phyloP scores from a whole-genome alignment of 1,140 invertebrate species.

The Telenomus remus region DNA sequence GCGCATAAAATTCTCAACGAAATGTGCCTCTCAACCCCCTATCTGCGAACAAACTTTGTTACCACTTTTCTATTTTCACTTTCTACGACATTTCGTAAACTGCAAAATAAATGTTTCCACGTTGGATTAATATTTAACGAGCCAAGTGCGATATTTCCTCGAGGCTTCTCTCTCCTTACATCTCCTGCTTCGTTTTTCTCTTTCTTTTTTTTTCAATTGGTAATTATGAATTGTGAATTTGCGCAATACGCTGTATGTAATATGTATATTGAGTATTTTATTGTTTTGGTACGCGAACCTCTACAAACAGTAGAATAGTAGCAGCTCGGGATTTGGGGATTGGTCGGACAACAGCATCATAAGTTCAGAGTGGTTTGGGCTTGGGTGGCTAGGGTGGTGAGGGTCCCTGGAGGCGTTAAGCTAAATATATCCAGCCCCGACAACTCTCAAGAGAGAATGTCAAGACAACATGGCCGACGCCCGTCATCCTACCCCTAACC shows the following conservation, averaged over 20 bases:
- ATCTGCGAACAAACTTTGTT: no score
- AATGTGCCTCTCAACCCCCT: no score
- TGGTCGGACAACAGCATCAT: constrained; percentile 73
- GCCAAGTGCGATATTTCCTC: no score
- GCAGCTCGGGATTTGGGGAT: constrained; percentile 64
- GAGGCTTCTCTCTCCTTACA: no score
- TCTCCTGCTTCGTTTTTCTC: no score
- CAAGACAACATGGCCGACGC: constrained; percentile 77
- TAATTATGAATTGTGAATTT: constrained; percentile 27
- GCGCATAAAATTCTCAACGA: no score
- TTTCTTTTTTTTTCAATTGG: neutral
- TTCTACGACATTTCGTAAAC: no score
- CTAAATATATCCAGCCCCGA: constrained; percentile 76
- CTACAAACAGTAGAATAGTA: constrained; percentile 55
- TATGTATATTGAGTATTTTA: constrained; percentile 49
- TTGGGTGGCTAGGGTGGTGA: constrained; percentile 66
- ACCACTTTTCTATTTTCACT: no score
- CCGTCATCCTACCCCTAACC: constrained; percentile 71
- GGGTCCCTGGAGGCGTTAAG: constrained; percentile 74
- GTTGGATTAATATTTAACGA: no score
- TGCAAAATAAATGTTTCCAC: no score
- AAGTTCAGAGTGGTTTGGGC: constrained; percentile 71
- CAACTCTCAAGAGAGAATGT: constrained; percentile 74
- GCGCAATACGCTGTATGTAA: constrained; percentile 32
- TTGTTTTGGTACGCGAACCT: constrained; percentile 55